These are phyloP conservation scores for Chionomys nivalis DNA, from an alignment of 2,113 vertebrate species.

Conservation along the genomic window DNA sequence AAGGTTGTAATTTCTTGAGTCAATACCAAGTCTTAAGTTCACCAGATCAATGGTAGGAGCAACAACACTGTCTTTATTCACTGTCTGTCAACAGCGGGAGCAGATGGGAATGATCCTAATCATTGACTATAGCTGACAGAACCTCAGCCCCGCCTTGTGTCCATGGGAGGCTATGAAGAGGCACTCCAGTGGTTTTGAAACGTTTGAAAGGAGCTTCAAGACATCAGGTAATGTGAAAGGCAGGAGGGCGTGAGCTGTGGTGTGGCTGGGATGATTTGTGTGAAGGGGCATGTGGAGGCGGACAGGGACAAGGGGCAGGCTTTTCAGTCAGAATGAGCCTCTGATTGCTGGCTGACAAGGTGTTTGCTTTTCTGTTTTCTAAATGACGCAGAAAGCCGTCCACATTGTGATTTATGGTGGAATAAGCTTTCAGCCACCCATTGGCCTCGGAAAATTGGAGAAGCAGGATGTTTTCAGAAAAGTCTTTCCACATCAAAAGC, in stretches of 20 bases:
- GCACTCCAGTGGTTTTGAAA: slow-evolving; percentile 63
- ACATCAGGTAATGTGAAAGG: slow-evolving; percentile 50
- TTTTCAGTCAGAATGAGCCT: slow-evolving; percentile 59
- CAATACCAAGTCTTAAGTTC: slow-evolving; percentile 65
- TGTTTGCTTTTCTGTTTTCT: slow-evolving; percentile 70
- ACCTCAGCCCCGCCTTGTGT: slow-evolving; percentile 45
- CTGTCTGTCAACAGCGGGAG: slow-evolving; percentile 46
- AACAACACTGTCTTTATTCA: slow-evolving; percentile 66
- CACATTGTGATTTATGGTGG: slow-evolving; percentile 60
- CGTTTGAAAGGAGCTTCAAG: slow-evolving; percentile 63
- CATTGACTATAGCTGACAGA: slow-evolving; percentile 71
- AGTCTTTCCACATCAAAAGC: neutral
- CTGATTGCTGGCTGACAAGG: slow-evolving; percentile 67
- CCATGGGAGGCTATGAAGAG: slow-evolving; percentile 49
- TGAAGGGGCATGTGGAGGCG: slow-evolving; percentile 56
- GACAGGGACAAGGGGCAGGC: slow-evolving; percentile 37
- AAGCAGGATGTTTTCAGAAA: slow-evolving; percentile 19
- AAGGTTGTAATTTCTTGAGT: slow-evolving; percentile 60
- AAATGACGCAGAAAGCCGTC: slow-evolving; percentile 51
- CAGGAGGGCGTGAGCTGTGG: neutral
- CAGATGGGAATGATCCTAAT: slow-evolving; percentile 60
- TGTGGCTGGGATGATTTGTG: slow-evolving; percentile 11
- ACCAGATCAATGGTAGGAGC: slow-evolving; percentile 61
- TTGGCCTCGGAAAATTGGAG: neutral
- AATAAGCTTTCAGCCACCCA: slow-evolving; percentile 59